Base-by-base conservation (phyloP, 2,888 invertebrate species). In the Aphidius colemani region DNA sequence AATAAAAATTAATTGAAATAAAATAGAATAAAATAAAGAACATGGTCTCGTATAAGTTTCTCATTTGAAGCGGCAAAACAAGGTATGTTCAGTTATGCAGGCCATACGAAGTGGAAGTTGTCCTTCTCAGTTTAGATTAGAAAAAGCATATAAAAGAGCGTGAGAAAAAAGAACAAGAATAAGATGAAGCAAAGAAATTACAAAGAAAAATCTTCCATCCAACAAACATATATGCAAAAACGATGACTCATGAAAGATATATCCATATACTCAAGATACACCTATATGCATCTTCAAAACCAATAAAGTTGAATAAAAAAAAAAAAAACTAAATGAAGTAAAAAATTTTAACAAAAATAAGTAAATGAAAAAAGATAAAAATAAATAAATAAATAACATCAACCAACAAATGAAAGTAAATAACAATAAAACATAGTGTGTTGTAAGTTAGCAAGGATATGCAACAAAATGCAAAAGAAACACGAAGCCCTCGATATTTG, bases 401-500 rank as follows among this genome's bases (percentile, higher is more conserved):
- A 67, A 66, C 64, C 69, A 30, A 30, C 30, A 30, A 66, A 66
- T 68, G 64, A 67, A 66, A 67, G 67, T 66, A 67, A 69, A 69
- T 68, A 73, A 70, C 11, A n/a, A 45, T 10, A n/a, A 45, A 45
- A 10, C 9, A 45, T 45, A 45, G 45, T 45, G 45, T 45, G 45
- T 8, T 8, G 58, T 58, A 46, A 46, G 58, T 58, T 58, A 44
- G 48, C n/a, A 74, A 72, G 77, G 71, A 76, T 74, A 74, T 76
- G 76, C 78, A 78, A 78, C 78, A 77, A 79, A 79, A 79, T 75
- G 74, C 72, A 43, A 30, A 73, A 68, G 74, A 56, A 75, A 79
- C 78, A 79, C 70, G 76, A 43, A 75, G 67, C 10, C 3, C 13
- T 53, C 7, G n/a, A 45, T 7, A 6, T 8, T 10, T 56, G 30